Evolutionary conservation across 2,888 invertebrate genomes (phyloP).

Genomic region (Antitype chi): DNA sequence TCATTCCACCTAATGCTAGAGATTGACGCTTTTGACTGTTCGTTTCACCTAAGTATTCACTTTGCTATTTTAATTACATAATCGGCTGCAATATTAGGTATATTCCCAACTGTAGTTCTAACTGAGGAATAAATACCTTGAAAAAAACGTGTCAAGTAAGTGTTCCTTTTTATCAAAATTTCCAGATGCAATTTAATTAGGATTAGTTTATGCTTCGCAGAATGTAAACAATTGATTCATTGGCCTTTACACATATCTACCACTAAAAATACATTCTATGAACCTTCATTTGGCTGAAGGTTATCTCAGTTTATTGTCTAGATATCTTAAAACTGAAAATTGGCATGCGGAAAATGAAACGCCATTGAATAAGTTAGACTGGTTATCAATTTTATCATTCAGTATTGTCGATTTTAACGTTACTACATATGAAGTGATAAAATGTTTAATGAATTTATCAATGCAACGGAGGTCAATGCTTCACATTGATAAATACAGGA

Average conservation of each 20-base stretch:
- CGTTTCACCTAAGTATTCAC: neutral
- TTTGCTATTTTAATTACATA: neutral
- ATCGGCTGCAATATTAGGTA: neutral
- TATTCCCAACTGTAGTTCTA: neutral
- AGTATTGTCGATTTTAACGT: constrained; percentile 25
- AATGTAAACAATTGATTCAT: constrained; percentile 28
- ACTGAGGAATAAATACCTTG: neutral
- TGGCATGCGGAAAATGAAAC: neutral
- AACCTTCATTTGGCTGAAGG: constrained; percentile 35
- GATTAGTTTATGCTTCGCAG: constrained; percentile 5
- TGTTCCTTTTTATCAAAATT: neutral
- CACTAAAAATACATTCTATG: constrained; percentile 19
- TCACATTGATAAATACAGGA: constrained; percentile 6
- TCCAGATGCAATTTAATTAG: neutral
- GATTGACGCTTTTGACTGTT: neutral
- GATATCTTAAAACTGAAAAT: constrained; percentile 24
- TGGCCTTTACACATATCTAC: constrained; percentile 22
- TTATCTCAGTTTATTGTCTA: constrained; percentile 48
- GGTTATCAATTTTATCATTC: constrained; percentile 20
- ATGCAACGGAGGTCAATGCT: neutral
- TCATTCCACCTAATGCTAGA: neutral
- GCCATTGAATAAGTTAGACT: constrained; percentile 1
- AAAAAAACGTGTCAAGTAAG: neutral
- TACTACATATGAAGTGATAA: constrained; percentile 33
- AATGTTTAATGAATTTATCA: constrained; percentile 14